Evolutionary conservation across 2,113 vertebrate species (phyloP), one percentile per base, ranked within the genome.

Genomic region (Junco hyemalis): DNA sequence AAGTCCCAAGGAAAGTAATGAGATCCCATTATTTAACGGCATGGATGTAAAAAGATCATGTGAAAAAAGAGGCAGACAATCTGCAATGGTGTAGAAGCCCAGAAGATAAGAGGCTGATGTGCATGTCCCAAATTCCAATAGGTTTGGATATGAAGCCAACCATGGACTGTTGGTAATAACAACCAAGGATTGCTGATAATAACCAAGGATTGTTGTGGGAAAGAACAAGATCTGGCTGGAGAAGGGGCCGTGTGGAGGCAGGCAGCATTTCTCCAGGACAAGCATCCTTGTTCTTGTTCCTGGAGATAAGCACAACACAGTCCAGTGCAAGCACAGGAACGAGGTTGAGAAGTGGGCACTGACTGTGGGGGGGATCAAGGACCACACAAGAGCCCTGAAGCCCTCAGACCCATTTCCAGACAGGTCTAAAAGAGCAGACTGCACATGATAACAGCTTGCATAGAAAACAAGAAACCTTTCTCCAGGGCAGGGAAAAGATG

Each of bases 331-430:
- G 36, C 26, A 28, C 44, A 73, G 38, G 12, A 65, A 51, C n/a
- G 28, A 51, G 31, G 23, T 4, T 0, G 0, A 44, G 60, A 66
- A 28, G 10, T 17, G 19, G 23, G 28, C 26, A 44, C 0, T 0
- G 44, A 36, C 12, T 44, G 22, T 4, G 12, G 13, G 2, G 31
- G 14, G 11, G 26, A 72, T 20, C 19, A 26, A 31, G 26, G 25
- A 72, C 14, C 35, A 50, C 42, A 19, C 19, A 65, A 65, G 33
- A 66, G 26, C 26, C 60, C 26, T 4, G 10, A 28, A 38, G 51
- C 17, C 51, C 45, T 65, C 36, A 50, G 31, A 50, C 12, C 25
- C 33, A 20, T 59, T 33, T 66, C 51, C 44, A 81, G 36, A 59
- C 28, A 51, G 14, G 14, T 51, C 59, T 73, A 33, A n/a, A 81